A percentile compares a stretch with the other conserved stretches of the same genome.
Evolutionary conservation across 2,888 invertebrate genomes (phyloP).

Genomic region (Idaea aversata): DNA sequence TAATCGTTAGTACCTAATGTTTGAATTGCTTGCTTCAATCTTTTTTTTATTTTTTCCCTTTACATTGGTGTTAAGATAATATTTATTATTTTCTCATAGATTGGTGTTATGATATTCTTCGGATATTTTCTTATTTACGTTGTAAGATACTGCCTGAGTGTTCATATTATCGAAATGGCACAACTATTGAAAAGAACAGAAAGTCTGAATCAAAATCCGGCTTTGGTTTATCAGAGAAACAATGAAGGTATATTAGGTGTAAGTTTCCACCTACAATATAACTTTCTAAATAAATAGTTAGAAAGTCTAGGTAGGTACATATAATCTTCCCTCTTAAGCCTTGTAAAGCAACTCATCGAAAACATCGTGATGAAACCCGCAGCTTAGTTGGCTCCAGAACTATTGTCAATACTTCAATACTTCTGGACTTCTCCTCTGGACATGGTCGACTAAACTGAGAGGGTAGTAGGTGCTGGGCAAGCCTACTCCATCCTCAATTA

Average conservation of each 20-base stretch:
- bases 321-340: no score
- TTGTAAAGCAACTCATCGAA: no score
- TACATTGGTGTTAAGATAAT: slow-evolving; percentile 76
- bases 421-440: no score
- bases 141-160: slow-evolving; percentile 68
- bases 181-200: slow-evolving; percentile 41
- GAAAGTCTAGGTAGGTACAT: no score
- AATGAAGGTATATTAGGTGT: neutral
- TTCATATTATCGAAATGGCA: slow-evolving; percentile 70
- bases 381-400: no score
- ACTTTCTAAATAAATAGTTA: no score
- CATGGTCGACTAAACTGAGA: no score
- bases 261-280: neutral
- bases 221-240: slow-evolving; percentile 3
- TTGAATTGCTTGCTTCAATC: slow-evolving; percentile 7
- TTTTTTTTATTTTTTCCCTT: slow-evolving; percentile 21
- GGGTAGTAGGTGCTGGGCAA: no score
- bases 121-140: slow-evolving; percentile 73
- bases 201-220: slow-evolving; percentile 9
- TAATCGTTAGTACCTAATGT: slow-evolving; percentile 50
- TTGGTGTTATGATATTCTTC: slow-evolving; percentile 80
- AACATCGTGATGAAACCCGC: no score
- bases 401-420: no score
- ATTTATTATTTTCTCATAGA: slow-evolving; percentile 36
- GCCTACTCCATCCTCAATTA: no score